Evolutionary conservation across 2,113 vertebrate genomes (phyloP).

Genomic region (Zootoca vivipara): DNA sequence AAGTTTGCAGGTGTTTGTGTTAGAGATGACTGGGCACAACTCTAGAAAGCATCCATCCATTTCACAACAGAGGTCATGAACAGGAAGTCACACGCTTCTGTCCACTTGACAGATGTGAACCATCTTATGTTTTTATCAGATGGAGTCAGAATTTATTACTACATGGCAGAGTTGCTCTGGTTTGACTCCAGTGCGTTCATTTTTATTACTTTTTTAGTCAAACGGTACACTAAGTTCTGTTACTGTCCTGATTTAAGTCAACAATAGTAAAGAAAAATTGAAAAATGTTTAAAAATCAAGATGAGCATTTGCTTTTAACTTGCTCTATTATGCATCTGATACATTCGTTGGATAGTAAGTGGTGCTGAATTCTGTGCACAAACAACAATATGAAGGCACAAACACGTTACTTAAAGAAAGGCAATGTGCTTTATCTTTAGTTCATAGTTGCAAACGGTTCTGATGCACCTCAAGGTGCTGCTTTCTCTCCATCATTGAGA

Average conservation of each 20-base stretch:
- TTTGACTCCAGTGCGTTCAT: slow-evolving; percentile 82
- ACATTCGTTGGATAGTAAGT: background rate
- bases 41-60: slow-evolving; percentile 55
- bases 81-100: slow-evolving; percentile 69
- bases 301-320: slow-evolving; percentile 6
- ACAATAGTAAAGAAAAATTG: slow-evolving; percentile 42
- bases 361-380: background rate
- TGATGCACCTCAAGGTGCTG: background rate
- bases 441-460: background rate
- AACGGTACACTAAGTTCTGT: slow-evolving; percentile 81
- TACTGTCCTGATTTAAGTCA: slow-evolving; percentile 71
- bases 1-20: slow-evolving; percentile 60
- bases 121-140: slow-evolving; percentile 65
- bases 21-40: slow-evolving; percentile 61
- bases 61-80: slow-evolving; percentile 44
- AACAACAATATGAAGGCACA: background rate
- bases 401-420: slow-evolving; percentile 33
- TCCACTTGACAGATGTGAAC: slow-evolving; percentile 75
- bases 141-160: slow-evolving; percentile 79
- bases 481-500: background rate
- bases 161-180: slow-evolving; percentile 78
- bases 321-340: slow-evolving; percentile 3
- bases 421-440: background rate
- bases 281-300: background rate
- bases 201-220: no score